phyloP scores from a whole-genome alignment of 2,797 vertebrate genomes.

The Martes flavigula region DNA sequence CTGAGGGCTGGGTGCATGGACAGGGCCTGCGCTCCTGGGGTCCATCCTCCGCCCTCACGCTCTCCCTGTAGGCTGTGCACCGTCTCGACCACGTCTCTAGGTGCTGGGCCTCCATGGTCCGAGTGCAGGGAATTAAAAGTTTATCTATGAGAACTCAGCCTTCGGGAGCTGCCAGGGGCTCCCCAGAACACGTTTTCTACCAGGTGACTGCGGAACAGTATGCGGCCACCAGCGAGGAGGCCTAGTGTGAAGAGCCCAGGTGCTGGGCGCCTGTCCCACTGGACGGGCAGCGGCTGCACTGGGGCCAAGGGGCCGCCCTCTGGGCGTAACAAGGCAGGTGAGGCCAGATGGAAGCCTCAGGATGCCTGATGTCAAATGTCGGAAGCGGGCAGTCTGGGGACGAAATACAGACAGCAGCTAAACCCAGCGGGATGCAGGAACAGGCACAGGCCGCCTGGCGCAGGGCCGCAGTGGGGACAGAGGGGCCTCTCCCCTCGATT shows the following conservation, averaged over 20 bases:
- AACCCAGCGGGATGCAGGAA: not conserved
- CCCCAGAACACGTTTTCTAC: not conserved
- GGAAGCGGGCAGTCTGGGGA: not conserved
- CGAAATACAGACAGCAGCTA: not conserved
- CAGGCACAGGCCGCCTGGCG: too few relatives aligned
- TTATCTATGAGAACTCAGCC: not conserved
- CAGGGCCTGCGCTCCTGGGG: fast-evolving
- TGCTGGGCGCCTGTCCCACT: not conserved
- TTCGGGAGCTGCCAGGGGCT: not conserved
- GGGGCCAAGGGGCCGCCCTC: not conserved
- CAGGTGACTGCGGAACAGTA: too few relatives aligned
- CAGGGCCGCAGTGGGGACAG: not conserved
- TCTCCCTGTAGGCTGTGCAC: not conserved
- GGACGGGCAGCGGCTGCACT: not conserved
- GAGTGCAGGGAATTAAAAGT: not conserved
- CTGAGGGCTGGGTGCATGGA: not conserved
- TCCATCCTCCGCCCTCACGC: not conserved
- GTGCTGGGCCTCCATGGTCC: not conserved
- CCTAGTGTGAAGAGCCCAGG: not conserved
- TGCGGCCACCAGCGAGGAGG: not conserved
- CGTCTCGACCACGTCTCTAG: not conserved
- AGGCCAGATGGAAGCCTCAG: not conserved
- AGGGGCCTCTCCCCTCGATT: not conserved
- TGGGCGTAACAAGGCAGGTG: not conserved
- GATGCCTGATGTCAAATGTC: not conserved